Evolutionary conservation across 2,888 invertebrate species (phyloP).

Genomic region (Cataglyphis rosenhaueri): DNA sequence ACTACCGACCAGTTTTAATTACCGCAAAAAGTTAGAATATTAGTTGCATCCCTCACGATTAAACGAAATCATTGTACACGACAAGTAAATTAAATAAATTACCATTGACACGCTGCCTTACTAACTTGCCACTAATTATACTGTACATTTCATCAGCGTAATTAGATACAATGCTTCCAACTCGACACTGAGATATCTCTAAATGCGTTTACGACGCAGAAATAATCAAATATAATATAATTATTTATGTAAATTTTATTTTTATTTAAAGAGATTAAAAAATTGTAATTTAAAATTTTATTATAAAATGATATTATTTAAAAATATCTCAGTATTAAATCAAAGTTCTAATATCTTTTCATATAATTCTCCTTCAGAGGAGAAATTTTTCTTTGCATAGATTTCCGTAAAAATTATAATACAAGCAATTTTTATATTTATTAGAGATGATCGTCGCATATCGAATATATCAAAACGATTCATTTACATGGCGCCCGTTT

Average conservation of each 20-base stretch:
- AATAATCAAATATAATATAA: background rate
- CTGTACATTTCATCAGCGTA: background rate
- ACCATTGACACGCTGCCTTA: background rate
- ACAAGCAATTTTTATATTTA: background rate
- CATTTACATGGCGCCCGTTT: background rate
- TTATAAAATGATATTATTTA: background rate
- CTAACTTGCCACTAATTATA: background rate
- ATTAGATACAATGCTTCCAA: background rate
- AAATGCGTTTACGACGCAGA: background rate
- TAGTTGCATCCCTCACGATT: background rate
- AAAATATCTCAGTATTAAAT: background rate
- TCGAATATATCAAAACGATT: background rate
- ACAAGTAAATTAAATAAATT: constrained; percentile 15
- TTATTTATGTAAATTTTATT: background rate
- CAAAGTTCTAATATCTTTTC: background rate
- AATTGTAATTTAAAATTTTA: background rate
- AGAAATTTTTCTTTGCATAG: background rate
- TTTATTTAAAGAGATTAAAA: background rate
- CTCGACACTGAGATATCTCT: background rate
- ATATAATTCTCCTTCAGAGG: background rate
- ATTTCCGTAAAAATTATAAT: background rate
- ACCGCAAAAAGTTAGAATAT: constrained; percentile 13
- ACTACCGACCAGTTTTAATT: constrained; percentile 14
- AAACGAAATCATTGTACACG: background rate
- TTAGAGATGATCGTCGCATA: background rate